Evolutionary conservation across 64 coral and sea anemone genomes (phyloP).

Genomic region (Actinia tenebrosa): DNA sequence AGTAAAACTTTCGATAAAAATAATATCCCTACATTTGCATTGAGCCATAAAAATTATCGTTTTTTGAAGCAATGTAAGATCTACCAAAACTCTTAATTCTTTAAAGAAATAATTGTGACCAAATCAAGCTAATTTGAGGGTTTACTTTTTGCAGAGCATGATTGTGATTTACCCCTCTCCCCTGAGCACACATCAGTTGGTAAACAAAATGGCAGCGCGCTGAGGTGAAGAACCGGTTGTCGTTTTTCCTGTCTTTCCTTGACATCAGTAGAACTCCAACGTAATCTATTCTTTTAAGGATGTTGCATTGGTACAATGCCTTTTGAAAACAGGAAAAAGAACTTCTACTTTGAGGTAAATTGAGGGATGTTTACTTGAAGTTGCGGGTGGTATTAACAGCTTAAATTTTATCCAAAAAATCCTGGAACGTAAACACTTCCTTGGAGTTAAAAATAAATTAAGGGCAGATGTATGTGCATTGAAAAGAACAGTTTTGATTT

Average conservation of each 20-base stretch:
- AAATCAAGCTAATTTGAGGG: neutral
- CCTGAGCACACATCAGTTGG: neutral
- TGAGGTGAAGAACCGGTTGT: neutral
- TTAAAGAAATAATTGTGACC: no score
- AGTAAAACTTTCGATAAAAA: neutral
- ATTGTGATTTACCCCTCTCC: neutral
- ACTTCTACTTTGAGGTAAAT: conserved; percentile 13
- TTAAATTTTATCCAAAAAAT: no score
- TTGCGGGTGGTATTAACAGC: neutral
- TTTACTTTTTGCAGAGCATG: neutral
- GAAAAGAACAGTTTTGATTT: neutral
- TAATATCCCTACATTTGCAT: neutral
- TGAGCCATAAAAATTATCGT: neutral
- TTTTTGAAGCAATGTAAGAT: neutral
- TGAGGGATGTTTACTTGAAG: neutral
- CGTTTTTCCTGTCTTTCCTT: neutral
- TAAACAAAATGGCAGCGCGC: conserved; percentile 5
- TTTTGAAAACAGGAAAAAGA: conserved; percentile 16
- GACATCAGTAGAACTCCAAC: neutral
- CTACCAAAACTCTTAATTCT: no score
- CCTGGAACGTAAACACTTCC: neutral
- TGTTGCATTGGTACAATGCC: neutral
- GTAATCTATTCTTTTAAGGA: neutral
- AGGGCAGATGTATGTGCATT: neutral
- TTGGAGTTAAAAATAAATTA: neutral